Percentiles rank a stretch among this genome's conserved stretches.
phyloP scores from a whole-genome alignment of 2,888 invertebrate genomes.

The Drosophila algonquin region DNA sequence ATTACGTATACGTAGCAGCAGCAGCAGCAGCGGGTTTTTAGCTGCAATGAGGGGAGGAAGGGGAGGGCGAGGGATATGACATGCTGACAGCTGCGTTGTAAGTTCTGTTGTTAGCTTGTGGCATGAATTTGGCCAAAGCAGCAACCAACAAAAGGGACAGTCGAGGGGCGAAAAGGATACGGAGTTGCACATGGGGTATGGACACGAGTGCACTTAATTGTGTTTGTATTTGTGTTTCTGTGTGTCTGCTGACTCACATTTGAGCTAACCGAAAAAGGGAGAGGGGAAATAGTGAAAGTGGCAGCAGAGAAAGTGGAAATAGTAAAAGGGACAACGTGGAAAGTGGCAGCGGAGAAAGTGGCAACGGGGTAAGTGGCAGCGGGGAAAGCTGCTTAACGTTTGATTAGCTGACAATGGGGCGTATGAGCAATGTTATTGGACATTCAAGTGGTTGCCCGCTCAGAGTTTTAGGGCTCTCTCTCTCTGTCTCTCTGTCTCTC shows the following conservation, averaged over 20 bases:
- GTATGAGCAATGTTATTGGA: neutral
- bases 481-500: neutral
- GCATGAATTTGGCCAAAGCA: slow-evolving; percentile 20
- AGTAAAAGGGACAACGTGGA: too few species aligned
- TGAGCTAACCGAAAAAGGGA: slow-evolving; percentile 32
- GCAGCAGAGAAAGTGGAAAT: slow-evolving; percentile 1
- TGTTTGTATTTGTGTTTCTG: slow-evolving; percentile 56
- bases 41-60: slow-evolving; percentile 31
- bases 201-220: slow-evolving; percentile 63
- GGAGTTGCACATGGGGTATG: neutral
- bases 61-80: slow-evolving; percentile 11
- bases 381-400: slow-evolving; percentile 7
- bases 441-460: neutral
- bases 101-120: slow-evolving; percentile 41
- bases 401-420: slow-evolving; percentile 9
- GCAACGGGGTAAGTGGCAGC: slow-evolving; percentile 12
- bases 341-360: slow-evolving; percentile 1
- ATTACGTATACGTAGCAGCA: slow-evolving; percentile 61
- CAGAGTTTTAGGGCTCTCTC: neutral
- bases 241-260: slow-evolving; percentile 45
- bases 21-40: neutral
- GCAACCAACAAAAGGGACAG: slow-evolving; percentile 14
- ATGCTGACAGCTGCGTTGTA: slow-evolving; percentile 54
- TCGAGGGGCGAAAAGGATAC: neutral
- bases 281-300: neutral